Percentiles rank a stretch among this genome's conserved stretches.
phyloP scores from a whole-genome alignment of 2,797 vertebrate genomes.

The Strix occidentalis region DNA sequence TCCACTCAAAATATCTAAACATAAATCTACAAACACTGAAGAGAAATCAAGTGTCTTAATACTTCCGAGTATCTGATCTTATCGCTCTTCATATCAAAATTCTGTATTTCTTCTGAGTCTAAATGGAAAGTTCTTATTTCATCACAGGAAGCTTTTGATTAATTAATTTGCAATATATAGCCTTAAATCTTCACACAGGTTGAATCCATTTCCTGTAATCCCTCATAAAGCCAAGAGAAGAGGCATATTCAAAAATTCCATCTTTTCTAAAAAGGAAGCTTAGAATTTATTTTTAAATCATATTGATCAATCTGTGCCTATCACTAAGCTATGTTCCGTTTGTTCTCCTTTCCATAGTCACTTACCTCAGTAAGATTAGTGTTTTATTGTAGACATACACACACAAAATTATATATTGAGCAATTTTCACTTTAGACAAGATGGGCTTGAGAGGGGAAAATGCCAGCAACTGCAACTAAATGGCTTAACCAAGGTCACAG shows the following conservation, averaged over 20 bases:
- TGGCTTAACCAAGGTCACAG: neutral
- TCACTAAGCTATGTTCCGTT: neutral
- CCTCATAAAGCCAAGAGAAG: neutral
- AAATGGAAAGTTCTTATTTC: neutral
- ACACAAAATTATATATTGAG: neutral
- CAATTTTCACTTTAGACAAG: neutral
- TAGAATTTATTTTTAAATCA: neutral
- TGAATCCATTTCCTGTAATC: neutral
- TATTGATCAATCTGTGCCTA: neutral
- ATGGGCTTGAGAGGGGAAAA: neutral
- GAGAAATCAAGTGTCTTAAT: neutral
- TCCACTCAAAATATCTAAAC: neutral
- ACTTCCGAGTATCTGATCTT: neutral
- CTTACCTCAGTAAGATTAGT: neutral
- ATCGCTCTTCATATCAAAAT: neutral
- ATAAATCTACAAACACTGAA: neutral
- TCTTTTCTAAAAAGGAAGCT: neutral
- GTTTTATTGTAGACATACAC: neutral
- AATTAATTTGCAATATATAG: neutral
- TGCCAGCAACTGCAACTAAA: neutral
- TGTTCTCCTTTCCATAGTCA: neutral
- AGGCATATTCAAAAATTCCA: neutral
- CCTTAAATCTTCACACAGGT: neutral
- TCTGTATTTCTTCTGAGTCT: neutral
- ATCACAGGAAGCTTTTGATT: neutral